Percentiles rank a stretch among this genome's conserved stretches.
These are phyloP conservation scores for Poeciliopsis gracilis DNA, from an alignment of 2,797 vertebrate species.

Conservation along the genomic window DNA sequence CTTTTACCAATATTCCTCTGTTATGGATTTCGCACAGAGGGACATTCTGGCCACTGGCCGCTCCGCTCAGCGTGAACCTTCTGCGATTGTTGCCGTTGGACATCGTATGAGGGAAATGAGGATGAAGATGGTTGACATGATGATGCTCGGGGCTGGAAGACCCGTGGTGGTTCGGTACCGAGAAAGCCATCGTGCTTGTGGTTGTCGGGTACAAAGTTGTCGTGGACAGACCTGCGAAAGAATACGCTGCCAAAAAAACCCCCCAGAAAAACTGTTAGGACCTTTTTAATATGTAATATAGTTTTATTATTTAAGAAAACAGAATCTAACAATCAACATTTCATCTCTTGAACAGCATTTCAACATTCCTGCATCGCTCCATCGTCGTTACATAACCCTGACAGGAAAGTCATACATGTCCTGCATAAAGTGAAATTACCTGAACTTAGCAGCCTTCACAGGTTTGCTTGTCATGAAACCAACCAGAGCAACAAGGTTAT, in stretches of 20 bases:
- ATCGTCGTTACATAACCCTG: not conserved
- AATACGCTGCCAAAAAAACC: not conserved
- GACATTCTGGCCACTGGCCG: constrained; percentile 28
- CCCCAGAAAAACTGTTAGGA: not conserved
- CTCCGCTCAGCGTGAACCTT: constrained; percentile 69
- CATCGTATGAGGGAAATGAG: not conserved
- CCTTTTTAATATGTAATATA: not conserved
- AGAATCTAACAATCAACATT: not conserved
- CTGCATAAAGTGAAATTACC: constrained; percentile 7
- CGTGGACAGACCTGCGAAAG: not conserved
- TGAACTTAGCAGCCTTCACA: not conserved
- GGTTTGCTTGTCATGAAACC: not conserved
- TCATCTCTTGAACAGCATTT: not conserved
- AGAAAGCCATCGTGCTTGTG: constrained; percentile 11
- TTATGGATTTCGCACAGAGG: constrained; percentile 67
- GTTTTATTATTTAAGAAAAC: not conserved
- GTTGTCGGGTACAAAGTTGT: rapidly evolving
- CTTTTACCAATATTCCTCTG: constrained; percentile 61
- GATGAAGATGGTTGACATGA: not conserved
- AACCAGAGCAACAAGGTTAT: not conserved
- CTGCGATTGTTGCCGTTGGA: constrained; percentile 22
- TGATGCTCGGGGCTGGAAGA: not conserved
- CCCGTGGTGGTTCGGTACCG: constrained; percentile 36
- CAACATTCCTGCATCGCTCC: not conserved
- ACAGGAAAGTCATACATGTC: not conserved